These are phyloP conservation scores for Scleropages formosus DNA, from an alignment of 2,797 vertebrate genomes.

Conservation along the genomic window DNA sequence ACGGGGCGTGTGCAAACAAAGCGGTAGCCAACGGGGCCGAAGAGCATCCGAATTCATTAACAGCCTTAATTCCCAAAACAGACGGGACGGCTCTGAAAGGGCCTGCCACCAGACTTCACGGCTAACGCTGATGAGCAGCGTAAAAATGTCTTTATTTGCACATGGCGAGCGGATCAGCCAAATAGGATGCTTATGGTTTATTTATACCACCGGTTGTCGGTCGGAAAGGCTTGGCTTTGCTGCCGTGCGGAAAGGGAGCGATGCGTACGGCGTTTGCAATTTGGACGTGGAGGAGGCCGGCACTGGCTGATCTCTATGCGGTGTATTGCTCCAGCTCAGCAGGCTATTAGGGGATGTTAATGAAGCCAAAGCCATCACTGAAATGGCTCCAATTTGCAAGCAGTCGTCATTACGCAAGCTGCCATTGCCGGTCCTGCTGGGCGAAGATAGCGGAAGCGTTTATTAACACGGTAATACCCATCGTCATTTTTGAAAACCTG, in stretches of 20 bases:
- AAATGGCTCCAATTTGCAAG: slow-evolving; percentile 20
- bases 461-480: slow-evolving; percentile 20
- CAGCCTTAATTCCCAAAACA: slow-evolving; percentile 1
- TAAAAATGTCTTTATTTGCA: neutral
- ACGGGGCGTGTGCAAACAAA: neutral
- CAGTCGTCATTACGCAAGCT: neutral
- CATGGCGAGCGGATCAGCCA: neutral
- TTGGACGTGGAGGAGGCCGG: neutral
- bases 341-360: slow-evolving; percentile 28
- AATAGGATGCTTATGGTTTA: neutral
- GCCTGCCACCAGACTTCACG: neutral
- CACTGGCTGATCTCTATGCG: neutral
- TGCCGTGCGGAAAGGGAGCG: neutral
- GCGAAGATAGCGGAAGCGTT: slow-evolving; percentile 19
- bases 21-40: neutral
- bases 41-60: neutral
- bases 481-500: neutral
- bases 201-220: neutral
- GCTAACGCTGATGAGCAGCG: neutral
- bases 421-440: neutral
- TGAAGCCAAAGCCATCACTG: slow-evolving; percentile 25
- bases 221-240: neutral
- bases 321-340: neutral
- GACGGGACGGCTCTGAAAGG: neutral
- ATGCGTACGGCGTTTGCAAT: neutral